phyloP scores from a whole-genome alignment of 2,888 invertebrate species.

The Melipona bicolor region DNA sequence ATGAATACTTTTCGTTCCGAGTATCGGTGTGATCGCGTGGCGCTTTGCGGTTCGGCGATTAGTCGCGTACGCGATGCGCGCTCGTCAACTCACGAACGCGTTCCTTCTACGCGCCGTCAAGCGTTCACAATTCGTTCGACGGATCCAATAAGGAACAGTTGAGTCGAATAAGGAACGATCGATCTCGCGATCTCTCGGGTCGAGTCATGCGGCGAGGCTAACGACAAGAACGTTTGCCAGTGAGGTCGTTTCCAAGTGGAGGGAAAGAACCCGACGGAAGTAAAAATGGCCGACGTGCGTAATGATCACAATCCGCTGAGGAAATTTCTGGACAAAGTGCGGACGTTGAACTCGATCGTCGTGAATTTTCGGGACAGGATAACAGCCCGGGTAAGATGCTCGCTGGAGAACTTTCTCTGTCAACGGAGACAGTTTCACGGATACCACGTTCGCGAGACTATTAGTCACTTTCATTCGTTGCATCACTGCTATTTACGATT shows the following conservation, averaged over 20 bases:
- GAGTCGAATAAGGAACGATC: not conserved
- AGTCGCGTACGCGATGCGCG: constrained; percentile 47
- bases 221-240: not conserved
- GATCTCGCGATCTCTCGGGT: not conserved
- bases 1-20: constrained; percentile 48
- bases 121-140: not conserved
- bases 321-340: constrained; percentile 19
- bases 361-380: constrained; percentile 27
- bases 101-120: no score
- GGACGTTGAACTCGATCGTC: constrained; percentile 12
- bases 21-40: constrained; percentile 32
- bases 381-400: constrained; percentile 47
- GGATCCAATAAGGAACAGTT: not conserved
- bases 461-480: constrained; percentile 67
- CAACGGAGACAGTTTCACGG: constrained; percentile 14
- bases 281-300: constrained; percentile 21
- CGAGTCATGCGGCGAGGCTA: not conserved
- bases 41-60: constrained; percentile 36
- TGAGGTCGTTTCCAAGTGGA: not conserved
- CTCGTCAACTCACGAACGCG: not conserved
- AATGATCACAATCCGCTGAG: not conserved
- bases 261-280: no score
- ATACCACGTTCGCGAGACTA: constrained; percentile 17
- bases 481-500: constrained; percentile 51
- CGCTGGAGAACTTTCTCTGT: constrained; percentile 42